phyloP scores from a whole-genome alignment of 2,113 vertebrate genomes.

The Pampusana beccarii region DNA sequence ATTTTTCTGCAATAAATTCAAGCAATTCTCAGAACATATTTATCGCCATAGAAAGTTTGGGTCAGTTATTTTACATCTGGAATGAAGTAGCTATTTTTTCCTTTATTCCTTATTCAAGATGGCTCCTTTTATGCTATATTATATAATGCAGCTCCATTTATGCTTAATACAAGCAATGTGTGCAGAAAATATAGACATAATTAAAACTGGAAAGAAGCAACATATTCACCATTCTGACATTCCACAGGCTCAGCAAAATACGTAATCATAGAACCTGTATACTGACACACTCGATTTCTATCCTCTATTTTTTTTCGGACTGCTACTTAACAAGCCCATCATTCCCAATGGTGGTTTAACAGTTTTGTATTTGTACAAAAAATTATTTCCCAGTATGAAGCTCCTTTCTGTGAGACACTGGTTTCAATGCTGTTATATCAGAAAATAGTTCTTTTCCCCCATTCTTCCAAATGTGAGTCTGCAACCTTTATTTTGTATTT shows the following conservation, averaged over 20 bases:
- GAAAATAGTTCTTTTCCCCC: neutral
- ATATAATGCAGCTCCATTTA: neutral
- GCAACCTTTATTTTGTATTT: neutral
- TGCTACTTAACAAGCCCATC: neutral
- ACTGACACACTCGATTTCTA: neutral
- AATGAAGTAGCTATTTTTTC: neutral
- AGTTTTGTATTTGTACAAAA: neutral
- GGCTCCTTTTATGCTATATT: neutral
- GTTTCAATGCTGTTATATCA: neutral
- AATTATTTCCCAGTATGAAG: neutral
- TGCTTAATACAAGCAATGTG: neutral
- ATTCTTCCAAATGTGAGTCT: neutral
- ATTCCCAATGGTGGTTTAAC: neutral
- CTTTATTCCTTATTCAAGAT: neutral
- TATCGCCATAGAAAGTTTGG: neutral
- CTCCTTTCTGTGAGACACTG: neutral
- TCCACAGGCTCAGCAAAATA: neutral
- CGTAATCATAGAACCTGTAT: neutral
- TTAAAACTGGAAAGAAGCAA: neutral
- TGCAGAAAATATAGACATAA: neutral
- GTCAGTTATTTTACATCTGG: neutral
- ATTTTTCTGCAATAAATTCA: neutral
- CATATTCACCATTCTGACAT: neutral
- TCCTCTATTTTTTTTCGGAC: neutral
- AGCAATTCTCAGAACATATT: neutral